Evolutionary conservation across 2,888 invertebrate species (phyloP), one percentile per base, ranked within the genome.

Genomic region (Molanna angustata): DNA sequence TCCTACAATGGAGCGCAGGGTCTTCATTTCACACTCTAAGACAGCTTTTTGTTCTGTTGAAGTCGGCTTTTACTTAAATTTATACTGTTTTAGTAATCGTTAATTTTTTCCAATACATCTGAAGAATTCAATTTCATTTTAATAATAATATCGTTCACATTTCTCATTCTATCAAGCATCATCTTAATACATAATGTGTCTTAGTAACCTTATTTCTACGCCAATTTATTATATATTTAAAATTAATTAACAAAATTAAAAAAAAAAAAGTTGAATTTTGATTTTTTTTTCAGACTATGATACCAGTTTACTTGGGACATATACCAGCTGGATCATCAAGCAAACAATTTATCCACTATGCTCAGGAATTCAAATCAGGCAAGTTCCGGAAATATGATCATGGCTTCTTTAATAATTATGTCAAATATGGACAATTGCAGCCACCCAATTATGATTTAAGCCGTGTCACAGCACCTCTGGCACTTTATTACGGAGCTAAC

Each of bases 301-400:
- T 84, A 32, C 82, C 84, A 0, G 73, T 81, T 0, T 73, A 86
- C 19, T 61, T 82, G 2, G 77, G 77, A 0, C 84, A 85, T 49
- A 58, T 75, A n/a, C 86, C 86, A 0, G 78, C 79, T 1, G 82
- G 82, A 2, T 68, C 74, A 1, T 75, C 76, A 4, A 65, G 68
- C 0, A 72, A 70, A 54, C 80, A 82, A 59, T 37, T 79, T 0
- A 51, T 68, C 1, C 83, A 84, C 62, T 84, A 72, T 61, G 63
- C 69, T 0, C 83, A 84, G 63, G 63, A 69, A 3, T 54, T 67
- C 0, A 57, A 56, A 7, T 65, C 66, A 1, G 62, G 60, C 22
- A 52, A 64, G 0, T 71, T 71, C 61, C 67, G 74, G 47, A 73
- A 74, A 61, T 83, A 66, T 54, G 78, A 84, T 64, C 73, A 71